phyloP scores from a whole-genome alignment of 35 echinoderm and acorn worm genomes.

The Lytechinus pictus region DNA sequence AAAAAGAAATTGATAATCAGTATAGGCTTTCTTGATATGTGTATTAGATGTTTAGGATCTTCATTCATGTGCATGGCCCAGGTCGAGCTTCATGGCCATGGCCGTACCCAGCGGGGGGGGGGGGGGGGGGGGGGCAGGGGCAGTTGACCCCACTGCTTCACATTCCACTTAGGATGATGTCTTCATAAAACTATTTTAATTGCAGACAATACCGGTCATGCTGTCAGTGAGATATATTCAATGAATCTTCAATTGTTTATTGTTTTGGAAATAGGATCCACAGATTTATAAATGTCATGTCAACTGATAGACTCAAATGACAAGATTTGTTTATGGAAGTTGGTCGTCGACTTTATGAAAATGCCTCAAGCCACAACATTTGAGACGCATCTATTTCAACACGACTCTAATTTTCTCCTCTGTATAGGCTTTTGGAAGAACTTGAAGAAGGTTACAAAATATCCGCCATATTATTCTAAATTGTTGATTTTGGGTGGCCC shows the following conservation, averaged over 20 bases:
- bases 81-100: too few relatives aligned
- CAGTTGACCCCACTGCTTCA: not conserved
- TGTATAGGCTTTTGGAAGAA: not conserved
- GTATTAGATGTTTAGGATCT: too few relatives aligned
- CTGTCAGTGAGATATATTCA: not conserved
- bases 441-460: not conserved
- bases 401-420: not conserved
- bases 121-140: too few relatives aligned
- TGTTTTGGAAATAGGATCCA: not conserved
- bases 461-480: not conserved
- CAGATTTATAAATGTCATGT: not conserved
- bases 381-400: not conserved
- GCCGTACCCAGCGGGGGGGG: too few relatives aligned
- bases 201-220: not conserved
- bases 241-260: constrained; percentile 14
- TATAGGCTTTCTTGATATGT: too few relatives aligned
- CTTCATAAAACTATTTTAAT: constrained; percentile 8
- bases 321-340: not conserved
- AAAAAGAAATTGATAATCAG: too few relatives aligned
- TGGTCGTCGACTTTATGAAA: not conserved
- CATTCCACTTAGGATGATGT: not conserved
- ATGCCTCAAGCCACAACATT: not conserved
- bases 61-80: too few relatives aligned
- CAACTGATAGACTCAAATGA: not conserved
- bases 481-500: not conserved